Base-by-base conservation (phyloP, 2,888 invertebrate genomes). In the Notodonta dromedarius region DNA sequence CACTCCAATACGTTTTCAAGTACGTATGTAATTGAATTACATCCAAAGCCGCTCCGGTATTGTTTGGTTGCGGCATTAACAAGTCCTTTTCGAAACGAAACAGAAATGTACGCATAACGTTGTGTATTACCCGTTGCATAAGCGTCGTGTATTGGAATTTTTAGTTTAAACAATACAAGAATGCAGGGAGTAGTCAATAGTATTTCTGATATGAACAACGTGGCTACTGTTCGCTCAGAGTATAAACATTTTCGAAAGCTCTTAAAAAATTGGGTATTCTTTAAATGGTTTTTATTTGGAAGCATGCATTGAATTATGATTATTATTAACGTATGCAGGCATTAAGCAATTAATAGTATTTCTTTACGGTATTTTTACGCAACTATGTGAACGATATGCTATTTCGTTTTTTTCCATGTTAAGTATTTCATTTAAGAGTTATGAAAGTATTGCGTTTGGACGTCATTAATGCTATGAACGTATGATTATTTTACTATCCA, bases 161-260 rank as follows among this genome's bases (percentile, higher is more conserved):
- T 72, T 82, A 76, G 78, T 81, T 78, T 74, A 86, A 89, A 90
- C 88, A 90, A 85, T 83, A 64, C 56, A 61, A 42, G 58, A 72
- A 75, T 67, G 65, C 53, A 53, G 57, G 54, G 56, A 68, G 63
- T 64, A 63, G 56, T 77, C 63, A 80, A 79, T 73, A 56, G 73
- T 59, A 71, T 76, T 74, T 70, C 71, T 77, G 66, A 67, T 61
- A 60, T 54, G 61, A 64, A 69, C 62, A 62, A 68, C 24, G 65
- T 67, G 67, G 69, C 71, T 67, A 58, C 59, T 69, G 58, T 62
- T 59, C 24, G 24, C 24, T 24, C 66, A 55, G 65, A 65, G 62
- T 64, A 63, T 39, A 66, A 69, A 73, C 65, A 65, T 56, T 58
- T 24, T 40, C 57, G 58, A 55, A 39, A 59, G 8, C 46, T 57